These are phyloP conservation scores for Myotis pilosus DNA, from an alignment of 2,797 vertebrate genomes.

Conservation along the genomic window DNA sequence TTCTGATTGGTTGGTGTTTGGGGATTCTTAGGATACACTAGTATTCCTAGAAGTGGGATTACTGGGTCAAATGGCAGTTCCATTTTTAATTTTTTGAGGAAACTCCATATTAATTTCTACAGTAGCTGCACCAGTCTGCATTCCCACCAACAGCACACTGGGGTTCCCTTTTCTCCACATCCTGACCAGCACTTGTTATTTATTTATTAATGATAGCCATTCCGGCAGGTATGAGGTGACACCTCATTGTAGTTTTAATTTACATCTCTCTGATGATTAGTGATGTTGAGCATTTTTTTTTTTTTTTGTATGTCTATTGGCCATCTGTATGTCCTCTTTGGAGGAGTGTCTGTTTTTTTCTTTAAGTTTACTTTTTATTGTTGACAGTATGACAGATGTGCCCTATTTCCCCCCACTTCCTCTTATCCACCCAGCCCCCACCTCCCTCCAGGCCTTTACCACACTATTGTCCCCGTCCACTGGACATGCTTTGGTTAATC, in stretches of 20 bases:
- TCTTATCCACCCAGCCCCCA: no score
- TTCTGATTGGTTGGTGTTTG: neutral
- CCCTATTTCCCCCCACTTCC: no score
- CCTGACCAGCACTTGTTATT: neutral
- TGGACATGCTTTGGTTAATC: no score
- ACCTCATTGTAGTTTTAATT: neutral
- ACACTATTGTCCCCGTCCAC: no score
- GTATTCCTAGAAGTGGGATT: neutral
- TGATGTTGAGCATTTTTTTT: neutral
- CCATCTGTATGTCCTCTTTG: neutral
- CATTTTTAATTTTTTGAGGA: neutral
- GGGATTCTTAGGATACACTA: neutral
- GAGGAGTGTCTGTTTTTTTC: neutral
- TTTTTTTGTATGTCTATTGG: neutral
- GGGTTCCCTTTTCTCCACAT: neutral
- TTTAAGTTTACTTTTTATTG: no score
- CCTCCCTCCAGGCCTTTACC: no score
- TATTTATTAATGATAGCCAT: neutral
- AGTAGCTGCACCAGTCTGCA: neutral
- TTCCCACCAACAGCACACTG: neutral
- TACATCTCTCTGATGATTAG: neutral
- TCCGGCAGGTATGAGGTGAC: no score
- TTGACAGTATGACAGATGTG: no score
- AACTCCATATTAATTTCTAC: neutral
- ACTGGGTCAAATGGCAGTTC: neutral